Evolutionary conservation across 2,797 vertebrate species (phyloP).

Genomic region (Threskiornis aethiopicus): DNA sequence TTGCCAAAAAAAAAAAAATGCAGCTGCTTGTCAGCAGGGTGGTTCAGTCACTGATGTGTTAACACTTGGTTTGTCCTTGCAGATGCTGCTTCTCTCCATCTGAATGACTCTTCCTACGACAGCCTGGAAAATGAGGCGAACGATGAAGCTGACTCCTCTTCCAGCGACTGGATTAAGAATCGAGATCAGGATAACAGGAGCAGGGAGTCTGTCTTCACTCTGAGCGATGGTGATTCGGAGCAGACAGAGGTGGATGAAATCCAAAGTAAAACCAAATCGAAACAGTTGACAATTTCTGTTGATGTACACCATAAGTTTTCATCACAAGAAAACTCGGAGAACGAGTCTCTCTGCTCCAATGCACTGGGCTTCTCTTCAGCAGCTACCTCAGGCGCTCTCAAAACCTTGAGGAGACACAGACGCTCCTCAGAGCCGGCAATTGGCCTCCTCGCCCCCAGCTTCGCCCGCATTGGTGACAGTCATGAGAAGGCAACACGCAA

Average conservation of each 20-base stretch:
- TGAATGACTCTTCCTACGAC: conserved; percentile 94
- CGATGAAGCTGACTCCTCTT: conserved; percentile 86
- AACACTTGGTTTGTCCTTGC: conserved; percentile 30
- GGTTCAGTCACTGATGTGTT: neutral
- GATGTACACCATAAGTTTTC: conserved; percentile 52
- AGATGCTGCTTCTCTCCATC: conserved; percentile 90
- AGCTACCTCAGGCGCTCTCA: conserved; percentile 28
- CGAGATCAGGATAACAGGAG: conserved; percentile 84
- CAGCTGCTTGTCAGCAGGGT: neutral
- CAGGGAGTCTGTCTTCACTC: conserved; percentile 90
- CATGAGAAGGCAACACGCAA: conserved; percentile 76
- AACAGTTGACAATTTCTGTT: conserved; percentile 68
- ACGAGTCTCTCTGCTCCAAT: neutral
- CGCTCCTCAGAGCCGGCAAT: conserved; percentile 89
- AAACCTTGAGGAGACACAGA: conserved; percentile 77
- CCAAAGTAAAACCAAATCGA: conserved; percentile 71
- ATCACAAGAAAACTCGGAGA: conserved; percentile 9
- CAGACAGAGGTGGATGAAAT: conserved; percentile 75
- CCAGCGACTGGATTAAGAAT: conserved; percentile 80
- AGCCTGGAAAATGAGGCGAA: conserved; percentile 94
- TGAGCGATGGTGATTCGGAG: conserved; percentile 88
- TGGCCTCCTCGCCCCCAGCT: conserved; percentile 53
- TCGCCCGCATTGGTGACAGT: conserved; percentile 1
- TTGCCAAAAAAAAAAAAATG: neutral
- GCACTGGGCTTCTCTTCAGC: conserved; percentile 51